phyloP scores from a whole-genome alignment of 1,140 invertebrate species.

The Armadillidium nasatum region DNA sequence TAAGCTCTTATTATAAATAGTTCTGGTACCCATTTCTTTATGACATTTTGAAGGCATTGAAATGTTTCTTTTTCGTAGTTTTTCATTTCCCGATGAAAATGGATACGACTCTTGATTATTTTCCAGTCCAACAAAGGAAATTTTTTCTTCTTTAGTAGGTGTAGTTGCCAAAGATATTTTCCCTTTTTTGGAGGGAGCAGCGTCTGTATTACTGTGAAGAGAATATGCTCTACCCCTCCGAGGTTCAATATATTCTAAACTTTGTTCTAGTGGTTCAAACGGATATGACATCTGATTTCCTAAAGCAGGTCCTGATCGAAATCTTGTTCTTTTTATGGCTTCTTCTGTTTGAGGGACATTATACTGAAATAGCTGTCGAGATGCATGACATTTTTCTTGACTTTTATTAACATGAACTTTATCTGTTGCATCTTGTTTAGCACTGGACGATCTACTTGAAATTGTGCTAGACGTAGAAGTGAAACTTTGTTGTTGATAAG shows the following conservation, averaged over 20 bases:
- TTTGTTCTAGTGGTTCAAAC: background rate
- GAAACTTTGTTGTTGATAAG: slow-evolving; percentile 1
- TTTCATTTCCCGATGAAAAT: slow-evolving; percentile 24
- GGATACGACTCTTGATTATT: slow-evolving; percentile 24
- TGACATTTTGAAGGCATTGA: slow-evolving; percentile 36
- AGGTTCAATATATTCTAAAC: background rate
- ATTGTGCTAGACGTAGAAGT: background rate
- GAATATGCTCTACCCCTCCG: background rate
- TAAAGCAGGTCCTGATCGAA: background rate
- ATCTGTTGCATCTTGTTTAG: background rate
- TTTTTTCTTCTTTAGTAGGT: slow-evolving; percentile 30
- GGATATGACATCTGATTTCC: background rate
- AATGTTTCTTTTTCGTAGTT: slow-evolving; percentile 32
- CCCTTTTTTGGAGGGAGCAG: background rate
- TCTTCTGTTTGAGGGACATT: no score
- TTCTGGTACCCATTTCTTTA: slow-evolving; percentile 7
- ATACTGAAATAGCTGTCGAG: no score
- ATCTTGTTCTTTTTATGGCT: background rate
- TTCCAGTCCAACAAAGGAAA: slow-evolving; percentile 41
- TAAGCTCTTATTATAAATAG: slow-evolving; percentile 19
- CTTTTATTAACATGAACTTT: background rate
- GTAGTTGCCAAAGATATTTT: background rate
- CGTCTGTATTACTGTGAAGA: slow-evolving; percentile 5
- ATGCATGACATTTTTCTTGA: background rate
- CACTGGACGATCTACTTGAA: background rate